Base-by-base conservation (phyloP, 2,113 vertebrate genomes). In the Amazona vittata region DNA sequence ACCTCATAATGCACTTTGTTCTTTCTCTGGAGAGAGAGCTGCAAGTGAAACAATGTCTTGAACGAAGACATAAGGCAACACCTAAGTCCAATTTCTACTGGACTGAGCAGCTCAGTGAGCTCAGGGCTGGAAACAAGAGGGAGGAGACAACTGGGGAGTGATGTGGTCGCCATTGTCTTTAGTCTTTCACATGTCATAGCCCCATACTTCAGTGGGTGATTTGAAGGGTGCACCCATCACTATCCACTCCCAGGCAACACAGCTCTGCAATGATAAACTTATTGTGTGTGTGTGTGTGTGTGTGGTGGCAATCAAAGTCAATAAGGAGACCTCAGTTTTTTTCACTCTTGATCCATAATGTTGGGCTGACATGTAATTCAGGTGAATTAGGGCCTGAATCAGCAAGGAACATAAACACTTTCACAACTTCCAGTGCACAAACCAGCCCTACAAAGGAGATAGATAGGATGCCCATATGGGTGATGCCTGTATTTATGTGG, bases 201-300 rank as follows among this genome's bases (percentile, higher is more conserved):
- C 25, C 21, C 15, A 8, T 63, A 43, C 14, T 78, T 37, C 43
- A 41, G 20, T 5, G 18, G 12, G 11, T 26, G 28, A 65, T 63
- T 68, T 2, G 1, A 52, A 44, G 33, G 11, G 17, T 64, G 6
- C 11, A 81, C 10, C 13, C 31, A 11, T 12, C 63, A 6, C 5
- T 60, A 9, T 64, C 17, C n/a, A 6, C 37, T 68, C 22, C 78
- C 85, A 68, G 47, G 28, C 7, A 78, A 5, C 43, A 47, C 9
- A 16, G 19, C 65, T 79, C 28, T 89, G 35, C 47, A 29, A 15
- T 6, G 33, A 20, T 15, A 47, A 50, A 68, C 19, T 47, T 33
- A 3, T 3, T 12, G 5, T 5, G 21, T 1, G 1, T 2, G 1
- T 29, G 37, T 37, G 37, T 37, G 52, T 53, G 16, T 53, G 52